Conservation (phyloP, 2,113 vertebrate genomes). For the Gambusia affinis region DNA sequence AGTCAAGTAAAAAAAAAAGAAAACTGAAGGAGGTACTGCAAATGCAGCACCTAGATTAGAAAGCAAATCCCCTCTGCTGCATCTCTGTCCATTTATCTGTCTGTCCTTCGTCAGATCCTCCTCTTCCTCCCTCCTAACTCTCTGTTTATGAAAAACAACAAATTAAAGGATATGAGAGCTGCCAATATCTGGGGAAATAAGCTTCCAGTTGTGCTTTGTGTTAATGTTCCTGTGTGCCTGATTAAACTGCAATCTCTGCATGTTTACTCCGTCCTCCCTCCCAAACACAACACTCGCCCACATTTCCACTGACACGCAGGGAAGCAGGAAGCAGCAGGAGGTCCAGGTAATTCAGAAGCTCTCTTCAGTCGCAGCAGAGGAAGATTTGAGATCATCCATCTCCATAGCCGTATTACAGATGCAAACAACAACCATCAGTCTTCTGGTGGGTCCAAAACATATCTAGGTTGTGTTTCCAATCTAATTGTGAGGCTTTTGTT, state of each 20-base stretch:
- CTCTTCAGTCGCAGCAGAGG: background rate
- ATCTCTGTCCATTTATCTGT: slow-evolving; percentile 25
- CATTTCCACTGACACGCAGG: background rate
- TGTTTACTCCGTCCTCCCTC: slow-evolving; percentile 4
- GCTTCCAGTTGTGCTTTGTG: slow-evolving; percentile 41
- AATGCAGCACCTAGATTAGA: slow-evolving; percentile 35
- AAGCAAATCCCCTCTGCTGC: slow-evolving; percentile 39
- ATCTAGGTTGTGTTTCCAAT: background rate
- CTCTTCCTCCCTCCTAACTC: slow-evolving; percentile 2
- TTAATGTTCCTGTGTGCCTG: slow-evolving; percentile 35
- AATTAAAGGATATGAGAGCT: slow-evolving; percentile 42
- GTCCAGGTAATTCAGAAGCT: background rate
- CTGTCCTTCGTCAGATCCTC: slow-evolving; percentile 18
- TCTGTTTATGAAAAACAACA: slow-evolving; percentile 55
- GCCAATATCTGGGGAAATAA: slow-evolving; percentile 54
- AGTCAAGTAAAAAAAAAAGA: slow-evolving; percentile 21
- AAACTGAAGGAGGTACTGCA: slow-evolving; percentile 33
- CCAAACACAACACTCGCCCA: background rate
- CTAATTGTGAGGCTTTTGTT: background rate
- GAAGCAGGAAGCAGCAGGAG: background rate
- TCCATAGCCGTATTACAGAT: background rate
- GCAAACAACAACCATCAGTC: background rate
- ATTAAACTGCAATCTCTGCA: slow-evolving; percentile 38
- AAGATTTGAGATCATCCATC: background rate
- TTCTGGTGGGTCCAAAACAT: background rate